Percentiles rank a stretch among this genome's conserved stretches.
phyloP scores from a whole-genome alignment of 2,113 vertebrate genomes.

The Scophthalmus maximus region DNA sequence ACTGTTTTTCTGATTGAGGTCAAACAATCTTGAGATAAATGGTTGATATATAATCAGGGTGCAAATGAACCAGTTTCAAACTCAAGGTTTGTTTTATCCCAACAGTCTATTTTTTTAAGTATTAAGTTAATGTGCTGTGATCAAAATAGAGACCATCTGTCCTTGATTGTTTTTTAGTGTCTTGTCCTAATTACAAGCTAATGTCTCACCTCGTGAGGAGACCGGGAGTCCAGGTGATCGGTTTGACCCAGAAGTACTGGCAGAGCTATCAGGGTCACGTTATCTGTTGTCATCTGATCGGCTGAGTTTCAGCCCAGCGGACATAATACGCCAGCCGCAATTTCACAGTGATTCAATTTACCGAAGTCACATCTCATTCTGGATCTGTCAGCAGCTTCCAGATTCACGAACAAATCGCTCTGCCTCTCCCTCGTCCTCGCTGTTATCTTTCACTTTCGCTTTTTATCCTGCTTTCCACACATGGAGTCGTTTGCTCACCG shows the following conservation, averaged over 20 bases:
- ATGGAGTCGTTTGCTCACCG: slow-evolving; percentile 5
- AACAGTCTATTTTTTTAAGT: neutral
- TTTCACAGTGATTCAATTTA: slow-evolving; percentile 69
- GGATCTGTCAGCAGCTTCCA: slow-evolving; percentile 58
- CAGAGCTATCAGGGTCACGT: slow-evolving; percentile 49
- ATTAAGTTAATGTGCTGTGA: neutral
- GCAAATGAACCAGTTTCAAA: neutral
- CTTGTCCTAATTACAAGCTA: slow-evolving; percentile 24
- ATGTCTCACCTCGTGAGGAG: slow-evolving; percentile 29
- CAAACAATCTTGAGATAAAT: too few species aligned
- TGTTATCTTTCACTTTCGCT: slow-evolving; percentile 36
- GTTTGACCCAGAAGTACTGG: slow-evolving; percentile 63
- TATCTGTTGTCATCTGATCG: slow-evolving; percentile 66
- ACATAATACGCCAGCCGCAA: slow-evolving; percentile 63
- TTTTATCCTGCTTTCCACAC: slow-evolving; percentile 17
- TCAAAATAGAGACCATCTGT: slow-evolving; percentile 1
- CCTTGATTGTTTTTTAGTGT: neutral
- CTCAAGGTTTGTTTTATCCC: neutral
- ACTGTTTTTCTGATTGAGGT: too few species aligned
- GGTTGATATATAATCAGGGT: too few species aligned
- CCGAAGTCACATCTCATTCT: slow-evolving; percentile 68
- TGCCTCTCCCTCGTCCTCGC: slow-evolving; percentile 10
- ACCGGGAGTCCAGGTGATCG: slow-evolving; percentile 52
- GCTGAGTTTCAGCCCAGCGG: slow-evolving; percentile 50
- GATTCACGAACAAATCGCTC: slow-evolving; percentile 48